Evolutionary conservation across 2,888 invertebrate species (phyloP), one percentile per base, ranked within the genome.

Genomic region (Vandiemenella viatica): DNA sequence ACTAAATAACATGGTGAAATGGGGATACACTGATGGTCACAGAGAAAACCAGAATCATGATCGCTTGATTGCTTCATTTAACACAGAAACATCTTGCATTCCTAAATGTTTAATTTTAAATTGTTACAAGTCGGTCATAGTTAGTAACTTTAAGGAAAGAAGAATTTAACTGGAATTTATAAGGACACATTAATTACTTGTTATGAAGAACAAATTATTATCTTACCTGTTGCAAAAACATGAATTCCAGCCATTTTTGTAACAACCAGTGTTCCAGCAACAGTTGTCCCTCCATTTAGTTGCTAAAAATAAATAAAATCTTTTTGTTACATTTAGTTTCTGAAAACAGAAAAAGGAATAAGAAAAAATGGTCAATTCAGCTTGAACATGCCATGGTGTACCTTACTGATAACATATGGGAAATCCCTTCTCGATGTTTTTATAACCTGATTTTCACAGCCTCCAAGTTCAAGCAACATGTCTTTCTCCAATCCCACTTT

Each of bases 401-500:
- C 72, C 63, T 71, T 73, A n/a, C 83, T 78, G 13, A 84, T 58
- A 10, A 85, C 79, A 53, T 76, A 80, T 0, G 91, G 78, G 22
- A 95, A 70, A 69, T 96, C 93, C 55, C 93, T 72, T 8, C 90
- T 72, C 0, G 96, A 95, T 18, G 88, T 84, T 69, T 97, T 97
- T 4, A 89, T 68, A 7, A 73, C 72, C 41, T 66, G 72, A 55
- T 64, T 69, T 50, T 63, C 67, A 17, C 56, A 55, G 45, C 62
- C 57, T 0, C 87, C 80, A 38, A 95, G 67, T 50, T 69, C 67
- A 50, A 72, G 64, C n/a, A 93, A 63, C 59, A 86, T 78, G 1
- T 74, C 64, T 7, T 66, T 56, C 0, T 73, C 70, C 13, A 93
- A 65, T 1, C 96, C 96, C 2, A 92, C 79, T 59, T 80, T 81